These are phyloP conservation scores for Ceyx melanurus DNA, from an alignment of 2,113 vertebrate genomes.

Conservation along the genomic window DNA sequence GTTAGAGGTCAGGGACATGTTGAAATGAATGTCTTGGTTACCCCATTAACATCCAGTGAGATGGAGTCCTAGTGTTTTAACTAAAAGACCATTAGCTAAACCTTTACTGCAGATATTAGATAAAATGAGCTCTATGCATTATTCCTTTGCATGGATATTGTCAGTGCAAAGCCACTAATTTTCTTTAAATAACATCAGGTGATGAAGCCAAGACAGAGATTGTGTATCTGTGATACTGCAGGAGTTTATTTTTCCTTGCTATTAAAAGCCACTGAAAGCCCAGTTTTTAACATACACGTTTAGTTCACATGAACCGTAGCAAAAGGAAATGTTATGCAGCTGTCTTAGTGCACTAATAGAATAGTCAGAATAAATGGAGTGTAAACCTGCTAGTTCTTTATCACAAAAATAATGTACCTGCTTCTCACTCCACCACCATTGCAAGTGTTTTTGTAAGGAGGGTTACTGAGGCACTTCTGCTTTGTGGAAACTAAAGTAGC, in stretches of 20 bases:
- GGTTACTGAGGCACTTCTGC: background rate
- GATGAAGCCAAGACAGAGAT: background rate
- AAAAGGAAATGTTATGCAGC: conserved; percentile 23
- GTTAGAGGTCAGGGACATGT: accelerated
- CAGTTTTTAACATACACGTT: background rate
- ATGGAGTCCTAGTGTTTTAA: background rate
- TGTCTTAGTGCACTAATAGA: background rate
- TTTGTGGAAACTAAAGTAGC: background rate
- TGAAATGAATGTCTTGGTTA: background rate
- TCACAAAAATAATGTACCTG: conserved; percentile 16
- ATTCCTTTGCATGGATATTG: background rate
- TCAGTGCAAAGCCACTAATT: background rate
- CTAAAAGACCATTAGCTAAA: background rate
- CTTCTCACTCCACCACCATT: background rate
- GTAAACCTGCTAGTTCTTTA: conserved; percentile 8
- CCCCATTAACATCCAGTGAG: background rate
- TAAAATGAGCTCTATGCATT: background rate
- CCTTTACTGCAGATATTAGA: background rate
- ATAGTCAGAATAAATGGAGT: background rate
- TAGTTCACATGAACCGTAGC: background rate
- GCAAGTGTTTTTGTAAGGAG: background rate
- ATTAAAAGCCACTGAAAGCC: conserved; percentile 26
- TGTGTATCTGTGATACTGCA: background rate
- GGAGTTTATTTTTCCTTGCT: conserved; percentile 40
- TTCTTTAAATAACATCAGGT: conserved; percentile 12